A percentile compares a stretch with the other conserved stretches of the same genome.
These are phyloP conservation scores for Anodontia alba DNA, from an alignment of 2,888 invertebrate species.

Conservation along the genomic window DNA sequence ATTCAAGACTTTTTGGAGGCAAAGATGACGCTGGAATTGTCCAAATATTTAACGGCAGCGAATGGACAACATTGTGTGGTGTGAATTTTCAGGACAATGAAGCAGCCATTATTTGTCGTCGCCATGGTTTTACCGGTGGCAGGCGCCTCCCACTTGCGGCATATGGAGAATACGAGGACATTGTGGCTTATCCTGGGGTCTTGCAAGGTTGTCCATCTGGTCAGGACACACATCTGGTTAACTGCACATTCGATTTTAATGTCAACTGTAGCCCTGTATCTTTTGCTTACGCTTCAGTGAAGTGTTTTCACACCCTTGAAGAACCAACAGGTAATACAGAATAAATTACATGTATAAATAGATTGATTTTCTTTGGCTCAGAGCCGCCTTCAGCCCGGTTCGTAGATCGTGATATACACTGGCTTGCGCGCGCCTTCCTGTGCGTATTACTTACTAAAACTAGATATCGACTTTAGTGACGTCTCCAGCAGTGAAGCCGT, in stretches of 20 bases:
- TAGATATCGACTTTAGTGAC: no score
- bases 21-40: slow-evolving; percentile 32
- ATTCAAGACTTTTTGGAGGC: slow-evolving; percentile 32
- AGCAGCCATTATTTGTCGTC: slow-evolving; percentile 32
- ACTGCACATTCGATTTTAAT: slow-evolving; percentile 28
- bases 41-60: slow-evolving; percentile 32
- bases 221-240: slow-evolving; percentile 20
- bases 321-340: slow-evolving; percentile 23
- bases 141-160: slow-evolving; percentile 26
- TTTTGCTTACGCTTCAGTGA: slow-evolving; percentile 38
- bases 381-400: no score
- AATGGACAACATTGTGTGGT: slow-evolving; percentile 46
- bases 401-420: no score
- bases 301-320: slow-evolving; percentile 27
- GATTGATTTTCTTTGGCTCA: no score
- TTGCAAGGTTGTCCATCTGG: slow-evolving; percentile 31
- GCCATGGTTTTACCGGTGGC: slow-evolving; percentile 33
- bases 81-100: slow-evolving; percentile 29
- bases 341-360: no score
- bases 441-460: no score
- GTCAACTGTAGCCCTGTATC: slow-evolving; percentile 15
- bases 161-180: slow-evolving; percentile 28
- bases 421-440: no score
- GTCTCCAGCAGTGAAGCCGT: no score
- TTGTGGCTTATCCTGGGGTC: slow-evolving; percentile 22